Evolutionary conservation across 2,888 invertebrate species (phyloP), one percentile per base, ranked within the genome.

Genomic region (Nephrocerus scutellatus): DNA sequence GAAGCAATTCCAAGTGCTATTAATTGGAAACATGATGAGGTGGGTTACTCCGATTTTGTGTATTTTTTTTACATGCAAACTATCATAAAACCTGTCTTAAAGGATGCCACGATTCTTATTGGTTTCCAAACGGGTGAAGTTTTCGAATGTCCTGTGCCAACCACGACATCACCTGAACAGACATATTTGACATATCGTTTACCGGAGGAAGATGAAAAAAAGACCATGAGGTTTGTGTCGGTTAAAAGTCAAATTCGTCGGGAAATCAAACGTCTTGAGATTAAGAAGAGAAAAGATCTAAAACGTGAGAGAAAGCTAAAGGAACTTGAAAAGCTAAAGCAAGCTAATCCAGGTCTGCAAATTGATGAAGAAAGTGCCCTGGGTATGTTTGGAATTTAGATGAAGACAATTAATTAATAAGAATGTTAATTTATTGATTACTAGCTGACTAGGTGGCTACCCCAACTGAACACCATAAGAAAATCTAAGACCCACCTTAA

Each of bases 1-100:
- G 74, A 75, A 1, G 80, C 78, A 29, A 68, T 72, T 30, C 76
- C 82, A 1, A 76, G 74, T 3, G 80, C 71, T 52, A 72, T 86
- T 55, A 74, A 75, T 9, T 87, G 86, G 85, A 75, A 76, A 3
- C 50, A 60, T 9, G 57, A 68, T 51, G 76, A 80, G 46, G 53
- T 53, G 19, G 28, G 39, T 30, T 19, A 33, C 4, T 9, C 24
- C 6, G n/a, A n/a, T n/a, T n/a, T n/a, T n/a, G n/a, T n/a, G n/a
- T 12, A 34, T 19, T 13, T 15, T 19, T 29, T 18, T n/a, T 3
- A 30, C 15, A 14, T 32, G n/a, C 6, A 21, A 29, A n/a, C n/a
- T n/a, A n/a, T n/a, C n/a, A n/a, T n/a, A n/a, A n/a, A n/a, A n/a
- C n/a, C n/a, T n/a, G n/a, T n/a, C n/a, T n/a, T n/a, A n/a, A n/a